A percentile compares a stretch with the other conserved stretches of the same genome.
phyloP scores from a whole-genome alignment of 2,113 vertebrate species.

The Lichenostomus cassidix region DNA sequence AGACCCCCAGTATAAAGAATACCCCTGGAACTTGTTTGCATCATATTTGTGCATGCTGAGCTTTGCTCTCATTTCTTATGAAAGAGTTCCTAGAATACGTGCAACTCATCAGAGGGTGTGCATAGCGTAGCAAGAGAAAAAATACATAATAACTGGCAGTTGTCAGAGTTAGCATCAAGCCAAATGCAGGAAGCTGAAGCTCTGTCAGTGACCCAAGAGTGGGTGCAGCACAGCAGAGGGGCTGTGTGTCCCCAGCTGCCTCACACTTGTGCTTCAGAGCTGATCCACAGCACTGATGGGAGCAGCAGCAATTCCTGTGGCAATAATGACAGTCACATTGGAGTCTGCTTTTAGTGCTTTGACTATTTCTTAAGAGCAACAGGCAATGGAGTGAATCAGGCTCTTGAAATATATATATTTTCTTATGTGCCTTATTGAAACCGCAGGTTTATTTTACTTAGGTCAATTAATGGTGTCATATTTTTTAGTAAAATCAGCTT shows the following conservation, averaged over 20 bases:
- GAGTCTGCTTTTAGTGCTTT: background rate
- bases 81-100: background rate
- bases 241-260: background rate
- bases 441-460: background rate
- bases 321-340: background rate
- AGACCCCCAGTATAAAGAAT: background rate
- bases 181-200: background rate
- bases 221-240: background rate
- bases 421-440: background rate
- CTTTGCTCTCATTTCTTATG: background rate
- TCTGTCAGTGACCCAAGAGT: background rate
- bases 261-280: background rate
- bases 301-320: background rate
- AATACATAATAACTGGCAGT: background rate
- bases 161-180: background rate
- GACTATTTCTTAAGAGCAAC: background rate
- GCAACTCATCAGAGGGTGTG: background rate
- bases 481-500: background rate
- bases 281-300: background rate
- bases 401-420: background rate
- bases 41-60: background rate
- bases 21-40: background rate
- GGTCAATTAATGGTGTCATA: background rate
- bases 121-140: background rate
- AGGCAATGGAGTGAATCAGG: background rate